Evolutionary conservation across 2,113 vertebrate genomes (phyloP).

Genomic region (Pituophis catenifer): DNA sequence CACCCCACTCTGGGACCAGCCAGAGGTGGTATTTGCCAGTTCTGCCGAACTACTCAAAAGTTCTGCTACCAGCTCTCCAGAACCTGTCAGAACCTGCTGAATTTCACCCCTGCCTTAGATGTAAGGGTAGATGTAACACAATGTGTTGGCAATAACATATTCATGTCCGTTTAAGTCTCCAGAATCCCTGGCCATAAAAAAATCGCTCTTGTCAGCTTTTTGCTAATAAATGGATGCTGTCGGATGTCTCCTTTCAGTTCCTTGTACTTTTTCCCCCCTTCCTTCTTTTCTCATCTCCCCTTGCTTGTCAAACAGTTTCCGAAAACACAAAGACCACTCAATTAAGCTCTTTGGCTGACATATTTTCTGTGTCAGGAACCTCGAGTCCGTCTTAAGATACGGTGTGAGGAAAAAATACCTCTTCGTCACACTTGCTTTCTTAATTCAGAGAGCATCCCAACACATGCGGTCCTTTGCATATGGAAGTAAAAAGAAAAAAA

Average conservation of each 20-base stretch:
- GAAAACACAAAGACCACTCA: constrained; percentile 19
- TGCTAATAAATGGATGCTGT: constrained; percentile 49
- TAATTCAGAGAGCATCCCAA: background rate
- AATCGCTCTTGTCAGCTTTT: constrained; percentile 40
- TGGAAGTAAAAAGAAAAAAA: background rate
- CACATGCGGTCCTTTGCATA: background rate
- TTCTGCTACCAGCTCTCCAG: no score
- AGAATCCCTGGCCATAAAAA: constrained; percentile 63
- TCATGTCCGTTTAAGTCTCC: constrained; percentile 59
- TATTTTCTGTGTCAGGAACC: constrained; percentile 28
- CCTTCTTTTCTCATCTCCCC: rapidly evolving
- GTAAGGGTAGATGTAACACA: constrained; percentile 47
- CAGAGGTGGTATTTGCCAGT: no score
- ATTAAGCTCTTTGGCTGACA: constrained; percentile 33
- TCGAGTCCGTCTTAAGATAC: constrained; percentile 31
- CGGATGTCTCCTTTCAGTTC: constrained; percentile 29
- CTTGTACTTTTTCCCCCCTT: background rate
- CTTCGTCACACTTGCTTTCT: constrained; percentile 14
- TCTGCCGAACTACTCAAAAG: no score
- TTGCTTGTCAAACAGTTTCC: constrained; percentile 34
- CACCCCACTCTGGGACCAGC: no score
- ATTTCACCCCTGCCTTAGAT: no score
- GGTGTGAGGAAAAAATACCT: background rate
- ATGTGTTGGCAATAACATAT: constrained; percentile 58
- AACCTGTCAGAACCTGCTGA: no score